These are phyloP conservation scores for Girardinus metallicus DNA, from an alignment of 2,797 vertebrate species.

Conservation along the genomic window DNA sequence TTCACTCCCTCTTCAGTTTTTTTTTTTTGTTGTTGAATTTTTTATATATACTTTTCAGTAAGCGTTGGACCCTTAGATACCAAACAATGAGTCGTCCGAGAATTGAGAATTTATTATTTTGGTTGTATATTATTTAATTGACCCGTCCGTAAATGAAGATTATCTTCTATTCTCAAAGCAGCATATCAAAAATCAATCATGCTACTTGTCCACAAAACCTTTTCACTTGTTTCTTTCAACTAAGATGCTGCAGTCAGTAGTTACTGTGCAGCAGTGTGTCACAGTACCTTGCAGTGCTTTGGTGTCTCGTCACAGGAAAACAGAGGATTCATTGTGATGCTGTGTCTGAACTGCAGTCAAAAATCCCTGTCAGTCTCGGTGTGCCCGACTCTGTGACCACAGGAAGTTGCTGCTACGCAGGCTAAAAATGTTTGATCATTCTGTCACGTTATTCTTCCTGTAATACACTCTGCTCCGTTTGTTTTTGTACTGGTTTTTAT, in stretches of 20 bases:
- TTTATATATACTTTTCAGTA: slow-evolving; percentile 16
- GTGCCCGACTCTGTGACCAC: slow-evolving; percentile 49
- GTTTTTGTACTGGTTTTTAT: neutral
- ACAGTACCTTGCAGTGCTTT: slow-evolving; percentile 10
- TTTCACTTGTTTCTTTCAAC: neutral
- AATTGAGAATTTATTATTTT: slow-evolving; percentile 5
- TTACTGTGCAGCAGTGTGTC: neutral
- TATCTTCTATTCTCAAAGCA: slow-evolving; percentile 3
- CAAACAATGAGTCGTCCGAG: neutral
- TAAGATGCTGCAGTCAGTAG: neutral
- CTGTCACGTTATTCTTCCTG: neutral
- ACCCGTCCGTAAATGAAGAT: neutral
- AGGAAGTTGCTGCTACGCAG: slow-evolving; percentile 21
- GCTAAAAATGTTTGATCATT: neutral
- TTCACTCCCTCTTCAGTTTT: slow-evolving; percentile 17
- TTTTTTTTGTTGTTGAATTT: slow-evolving; percentile 1
- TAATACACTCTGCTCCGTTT: neutral
- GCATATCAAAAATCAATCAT: slow-evolving; percentile 32
- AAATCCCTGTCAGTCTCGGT: slow-evolving; percentile 19
- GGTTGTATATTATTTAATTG: neutral
- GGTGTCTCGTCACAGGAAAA: slow-evolving; percentile 7
- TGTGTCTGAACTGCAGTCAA: neutral
- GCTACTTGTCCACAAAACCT: neutral
- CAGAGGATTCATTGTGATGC: slow-evolving; percentile 23
- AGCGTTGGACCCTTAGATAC: neutral